Percentiles rank a stretch among this genome's conserved stretches.
These are phyloP conservation scores for Tokudaia tokunoshimensis DNA, from an alignment of 2,797 vertebrate species.

Conservation along the genomic window DNA sequence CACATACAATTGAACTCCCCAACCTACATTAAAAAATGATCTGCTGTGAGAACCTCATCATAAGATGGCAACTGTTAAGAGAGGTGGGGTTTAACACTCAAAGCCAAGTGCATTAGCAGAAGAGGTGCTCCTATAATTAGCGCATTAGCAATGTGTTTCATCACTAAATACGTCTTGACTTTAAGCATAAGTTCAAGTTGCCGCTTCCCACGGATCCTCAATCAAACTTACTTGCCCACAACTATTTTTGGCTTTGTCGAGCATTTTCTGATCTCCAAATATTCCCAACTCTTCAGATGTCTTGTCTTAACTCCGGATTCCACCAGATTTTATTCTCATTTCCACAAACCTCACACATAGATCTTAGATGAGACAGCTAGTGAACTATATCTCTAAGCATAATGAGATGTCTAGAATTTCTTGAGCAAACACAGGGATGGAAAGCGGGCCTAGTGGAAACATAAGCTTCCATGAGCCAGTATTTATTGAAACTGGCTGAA, in stretches of 20 bases:
- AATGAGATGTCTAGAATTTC: slow-evolving; percentile 13
- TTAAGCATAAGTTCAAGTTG: neutral
- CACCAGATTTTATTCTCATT: neutral
- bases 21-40: neutral
- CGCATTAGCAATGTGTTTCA: neutral
- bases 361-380: neutral
- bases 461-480: neutral
- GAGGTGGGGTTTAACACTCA: neutral
- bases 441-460: neutral
- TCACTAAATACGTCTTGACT: neutral
- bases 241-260: neutral
- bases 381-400: neutral
- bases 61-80: neutral
- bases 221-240: too few relatives aligned
- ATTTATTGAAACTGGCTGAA: neutral
- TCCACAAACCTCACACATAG: slow-evolving; percentile 1
- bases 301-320: neutral
- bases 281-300: neutral
- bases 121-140: neutral
- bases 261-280: fast-evolving
- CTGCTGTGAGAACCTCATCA: neutral
- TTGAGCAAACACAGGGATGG: neutral
- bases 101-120: neutral
- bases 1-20: neutral
- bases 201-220: neutral